Conservation (phyloP, 2,797 vertebrate genomes). For the Lycodopsis pacificus region DNA sequence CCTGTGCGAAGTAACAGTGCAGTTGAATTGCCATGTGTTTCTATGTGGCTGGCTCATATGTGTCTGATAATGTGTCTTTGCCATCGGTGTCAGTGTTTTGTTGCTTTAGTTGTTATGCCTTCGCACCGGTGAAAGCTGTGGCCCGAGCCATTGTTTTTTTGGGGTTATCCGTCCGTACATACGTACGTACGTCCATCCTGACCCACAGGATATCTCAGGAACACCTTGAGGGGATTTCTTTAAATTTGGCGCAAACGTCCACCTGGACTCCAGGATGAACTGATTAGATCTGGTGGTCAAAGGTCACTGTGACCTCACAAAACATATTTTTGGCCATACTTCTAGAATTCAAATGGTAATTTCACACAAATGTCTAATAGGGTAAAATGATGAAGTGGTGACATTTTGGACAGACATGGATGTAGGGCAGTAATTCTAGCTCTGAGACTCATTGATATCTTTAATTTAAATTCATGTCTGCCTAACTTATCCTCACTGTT, state of each 20-base stretch:
- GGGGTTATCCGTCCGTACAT: no score
- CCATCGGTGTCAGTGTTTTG: background rate
- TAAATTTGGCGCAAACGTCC: no score
- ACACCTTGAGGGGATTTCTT: no score
- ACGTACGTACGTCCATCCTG: background rate
- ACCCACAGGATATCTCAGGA: no score
- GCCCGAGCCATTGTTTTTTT: background rate
- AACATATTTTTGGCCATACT: no score
- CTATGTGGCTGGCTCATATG: constrained; percentile 4
- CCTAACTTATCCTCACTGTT: constrained; percentile 7
- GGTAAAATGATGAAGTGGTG: no score
- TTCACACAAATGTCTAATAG: no score
- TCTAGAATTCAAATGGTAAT: no score
- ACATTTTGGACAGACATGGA: no score
- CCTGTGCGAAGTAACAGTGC: constrained; percentile 27
- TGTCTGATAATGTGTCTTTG: constrained; percentile 7
- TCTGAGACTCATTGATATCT: background rate
- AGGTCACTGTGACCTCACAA: no score
- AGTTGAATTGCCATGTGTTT: constrained; percentile 29
- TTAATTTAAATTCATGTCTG: constrained; percentile 2
- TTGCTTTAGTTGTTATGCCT: constrained; percentile 12
- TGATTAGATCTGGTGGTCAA: no score
- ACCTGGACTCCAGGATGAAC: no score
- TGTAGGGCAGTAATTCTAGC: background rate
- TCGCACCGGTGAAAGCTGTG: background rate